phyloP scores from a whole-genome alignment of 2,797 vertebrate species.

The Martes flavigula region DNA sequence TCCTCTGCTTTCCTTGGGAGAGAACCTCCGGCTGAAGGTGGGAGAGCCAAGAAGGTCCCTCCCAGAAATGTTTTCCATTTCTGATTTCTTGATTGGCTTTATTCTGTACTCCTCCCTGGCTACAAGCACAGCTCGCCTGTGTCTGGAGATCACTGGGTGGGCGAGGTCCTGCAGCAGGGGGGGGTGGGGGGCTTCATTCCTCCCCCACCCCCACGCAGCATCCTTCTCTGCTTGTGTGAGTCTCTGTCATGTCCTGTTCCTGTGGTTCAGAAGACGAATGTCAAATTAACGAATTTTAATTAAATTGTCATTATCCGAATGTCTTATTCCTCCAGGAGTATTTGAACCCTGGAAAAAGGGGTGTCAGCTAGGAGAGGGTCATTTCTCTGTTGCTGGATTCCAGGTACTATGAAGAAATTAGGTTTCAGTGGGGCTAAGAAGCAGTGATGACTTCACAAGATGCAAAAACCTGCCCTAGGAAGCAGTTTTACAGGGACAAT shows the following conservation, averaged over 20 bases:
- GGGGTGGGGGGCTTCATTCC: neutral
- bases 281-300: neutral
- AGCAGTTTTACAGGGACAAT: neutral
- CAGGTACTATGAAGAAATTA: neutral
- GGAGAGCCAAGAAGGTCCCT: neutral
- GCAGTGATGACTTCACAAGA: neutral
- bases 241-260: neutral
- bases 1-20: neutral
- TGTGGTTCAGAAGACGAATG: neutral
- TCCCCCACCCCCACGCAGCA: no score
- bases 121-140: accelerated
- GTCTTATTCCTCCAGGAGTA: neutral
- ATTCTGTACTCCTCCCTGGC: neutral
- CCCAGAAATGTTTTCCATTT: neutral
- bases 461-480: neutral
- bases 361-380: neutral
- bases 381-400: neutral
- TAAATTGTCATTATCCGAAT: neutral
- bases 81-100: neutral
- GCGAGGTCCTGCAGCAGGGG: neutral
- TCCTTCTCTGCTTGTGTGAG: neutral
- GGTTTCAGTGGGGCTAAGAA: neutral
- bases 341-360: neutral
- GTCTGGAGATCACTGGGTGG: neutral
- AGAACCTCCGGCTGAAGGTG: no score